phyloP scores from a whole-genome alignment of 2,888 invertebrate species.

The Maniola hyperantus region DNA sequence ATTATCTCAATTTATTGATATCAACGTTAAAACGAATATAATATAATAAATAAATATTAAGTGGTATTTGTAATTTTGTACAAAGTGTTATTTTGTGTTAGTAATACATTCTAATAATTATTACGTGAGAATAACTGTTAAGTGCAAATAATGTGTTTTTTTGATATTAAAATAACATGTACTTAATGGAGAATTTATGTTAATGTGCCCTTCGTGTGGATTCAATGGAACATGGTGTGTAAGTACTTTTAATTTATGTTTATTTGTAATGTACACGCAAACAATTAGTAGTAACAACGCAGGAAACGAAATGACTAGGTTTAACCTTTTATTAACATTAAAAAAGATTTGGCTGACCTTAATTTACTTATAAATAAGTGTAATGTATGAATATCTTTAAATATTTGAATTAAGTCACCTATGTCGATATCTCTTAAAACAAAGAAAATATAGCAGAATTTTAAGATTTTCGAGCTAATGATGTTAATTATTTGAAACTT shows the following conservation, averaged over 20 bases:
- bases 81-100: slow-evolving; percentile 33
- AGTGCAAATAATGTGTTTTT: slow-evolving; percentile 41
- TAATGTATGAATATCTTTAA: too few species aligned
- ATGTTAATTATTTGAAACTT: too few species aligned
- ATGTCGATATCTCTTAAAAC: too few species aligned
- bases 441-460: too few species aligned
- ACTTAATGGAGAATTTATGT: slow-evolving; percentile 28
- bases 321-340: neutral
- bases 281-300: neutral
- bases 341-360: neutral
- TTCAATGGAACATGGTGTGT: slow-evolving; percentile 36
- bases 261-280: slow-evolving; percentile 2
- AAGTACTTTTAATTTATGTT: slow-evolving; percentile 30
- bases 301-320: neutral
- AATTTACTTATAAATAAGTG: too few species aligned
- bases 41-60: slow-evolving; percentile 11
- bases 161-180: slow-evolving; percentile 14
- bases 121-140: slow-evolving; percentile 42
- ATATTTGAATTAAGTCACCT: too few species aligned
- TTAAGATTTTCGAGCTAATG: too few species aligned
- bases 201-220: slow-evolving; percentile 35
- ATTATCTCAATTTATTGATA: slow-evolving; percentile 36
- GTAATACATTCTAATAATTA: slow-evolving; percentile 31
- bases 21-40: too few species aligned
- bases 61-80: slow-evolving; percentile 9